phyloP scores from a whole-genome alignment of 2,113 vertebrate species.

The Eidolon helvum region DNA sequence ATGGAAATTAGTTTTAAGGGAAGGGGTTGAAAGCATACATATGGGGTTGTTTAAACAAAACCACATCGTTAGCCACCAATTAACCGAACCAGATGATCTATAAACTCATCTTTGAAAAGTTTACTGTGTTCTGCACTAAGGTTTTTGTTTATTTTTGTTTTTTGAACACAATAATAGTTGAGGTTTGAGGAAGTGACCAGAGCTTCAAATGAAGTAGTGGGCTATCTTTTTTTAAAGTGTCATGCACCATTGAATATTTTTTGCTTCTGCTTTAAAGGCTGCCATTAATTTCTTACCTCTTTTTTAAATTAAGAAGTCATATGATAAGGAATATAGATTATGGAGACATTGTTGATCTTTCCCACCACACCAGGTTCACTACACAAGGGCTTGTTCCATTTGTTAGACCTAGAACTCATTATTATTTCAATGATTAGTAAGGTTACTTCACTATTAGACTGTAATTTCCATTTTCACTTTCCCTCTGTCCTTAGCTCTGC shows the following conservation, averaged over 20 bases:
- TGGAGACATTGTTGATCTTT: neutral
- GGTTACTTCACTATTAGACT: neutral
- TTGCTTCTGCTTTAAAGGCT: slow-evolving; percentile 30
- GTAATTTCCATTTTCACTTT: slow-evolving; percentile 9
- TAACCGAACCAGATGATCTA: slow-evolving; percentile 46
- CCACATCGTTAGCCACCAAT: slow-evolving; percentile 17
- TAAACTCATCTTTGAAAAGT: slow-evolving; percentile 15
- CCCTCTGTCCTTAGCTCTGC: neutral
- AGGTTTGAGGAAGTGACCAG: neutral
- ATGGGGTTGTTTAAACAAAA: slow-evolving; percentile 54
- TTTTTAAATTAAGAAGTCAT: neutral
- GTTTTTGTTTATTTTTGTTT: neutral
- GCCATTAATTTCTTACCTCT: neutral
- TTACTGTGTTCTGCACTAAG: neutral
- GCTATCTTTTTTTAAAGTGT: neutral
- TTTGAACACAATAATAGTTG: neutral
- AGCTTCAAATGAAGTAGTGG: neutral
- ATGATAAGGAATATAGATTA: neutral
- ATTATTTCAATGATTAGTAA: neutral
- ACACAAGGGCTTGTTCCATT: neutral
- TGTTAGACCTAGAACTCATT: neutral
- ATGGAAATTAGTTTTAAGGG: slow-evolving; percentile 30
- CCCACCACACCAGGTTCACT: neutral
- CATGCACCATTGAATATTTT: neutral
- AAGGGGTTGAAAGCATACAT: neutral